phyloP scores from a whole-genome alignment of 2,797 vertebrate genomes.

The Cercopithecus neglectus region DNA sequence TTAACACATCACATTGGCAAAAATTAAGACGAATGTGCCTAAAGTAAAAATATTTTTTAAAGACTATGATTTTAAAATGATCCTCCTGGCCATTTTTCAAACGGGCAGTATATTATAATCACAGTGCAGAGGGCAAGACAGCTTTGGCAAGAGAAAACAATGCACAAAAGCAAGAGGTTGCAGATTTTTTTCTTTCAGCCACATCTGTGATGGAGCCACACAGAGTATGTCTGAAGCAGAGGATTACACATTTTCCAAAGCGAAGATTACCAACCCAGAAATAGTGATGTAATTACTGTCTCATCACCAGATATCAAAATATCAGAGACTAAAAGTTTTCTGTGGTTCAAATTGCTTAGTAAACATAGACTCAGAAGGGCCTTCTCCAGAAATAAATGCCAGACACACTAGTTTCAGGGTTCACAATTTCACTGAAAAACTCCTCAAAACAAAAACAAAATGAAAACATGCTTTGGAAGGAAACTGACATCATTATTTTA shows the following conservation, averaged over 20 bases:
- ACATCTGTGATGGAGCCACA: not conserved
- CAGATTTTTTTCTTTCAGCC: not conserved
- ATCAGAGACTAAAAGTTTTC: not conserved
- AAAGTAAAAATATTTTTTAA: not conserved
- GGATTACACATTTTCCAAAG: slow-evolving; percentile 26
- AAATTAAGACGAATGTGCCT: not conserved
- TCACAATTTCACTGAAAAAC: not conserved
- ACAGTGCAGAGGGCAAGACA: not conserved
- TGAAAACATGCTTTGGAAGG: not conserved
- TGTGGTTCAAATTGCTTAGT: not conserved
- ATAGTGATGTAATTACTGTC: not conserved
- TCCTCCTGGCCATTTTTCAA: not conserved
- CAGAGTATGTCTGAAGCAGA: not conserved
- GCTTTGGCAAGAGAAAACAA: not conserved
- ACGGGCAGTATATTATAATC: not conserved
- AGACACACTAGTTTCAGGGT: not conserved
- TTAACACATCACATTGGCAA: not conserved
- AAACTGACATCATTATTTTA: not conserved
- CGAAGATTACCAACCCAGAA: not conserved
- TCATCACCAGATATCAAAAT: not conserved
- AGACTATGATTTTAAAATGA: not conserved
- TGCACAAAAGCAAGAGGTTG: not conserved
- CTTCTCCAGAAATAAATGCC: not conserved
- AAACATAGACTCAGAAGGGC: not conserved
- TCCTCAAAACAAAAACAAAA: not conserved